phyloP scores from a whole-genome alignment of 2,888 invertebrate species.

The Drosophila borborema region DNA sequence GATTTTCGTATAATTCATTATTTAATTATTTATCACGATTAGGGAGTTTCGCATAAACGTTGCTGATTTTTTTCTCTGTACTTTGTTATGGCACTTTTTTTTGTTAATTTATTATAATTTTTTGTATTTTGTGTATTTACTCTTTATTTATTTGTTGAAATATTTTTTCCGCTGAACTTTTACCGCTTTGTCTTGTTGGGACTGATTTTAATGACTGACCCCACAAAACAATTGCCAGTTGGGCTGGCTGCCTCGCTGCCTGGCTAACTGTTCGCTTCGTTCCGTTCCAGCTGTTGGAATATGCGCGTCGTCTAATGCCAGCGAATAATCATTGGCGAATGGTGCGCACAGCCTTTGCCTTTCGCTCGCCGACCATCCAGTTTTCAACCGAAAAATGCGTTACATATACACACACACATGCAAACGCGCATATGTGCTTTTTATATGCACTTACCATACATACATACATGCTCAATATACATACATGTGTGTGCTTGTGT shows the following conservation, averaged over 20 bases:
- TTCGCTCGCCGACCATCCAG: conserved; percentile 47
- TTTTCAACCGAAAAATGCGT: conserved; percentile 63
- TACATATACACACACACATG: conserved; percentile 27
- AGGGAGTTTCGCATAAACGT: conserved; percentile 38
- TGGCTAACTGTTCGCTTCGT: conserved; percentile 6
- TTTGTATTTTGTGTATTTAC: background rate
- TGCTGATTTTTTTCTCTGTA: background rate
- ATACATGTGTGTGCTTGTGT: conserved; percentile 2
- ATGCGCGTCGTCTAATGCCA: conserved; percentile 75
- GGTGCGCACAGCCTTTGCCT: conserved; percentile 60
- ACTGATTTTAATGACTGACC: conserved; percentile 28
- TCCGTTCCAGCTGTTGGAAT: conserved; percentile 36
- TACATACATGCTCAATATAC: conserved; percentile 2
- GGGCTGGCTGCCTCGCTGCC: conserved; percentile 4
- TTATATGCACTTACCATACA: background rate
- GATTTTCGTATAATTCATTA: background rate
- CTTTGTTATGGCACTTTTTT: background rate
- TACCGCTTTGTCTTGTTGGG: conserved; percentile 32
- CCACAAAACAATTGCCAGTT: conserved; percentile 30
- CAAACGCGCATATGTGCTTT: background rate
- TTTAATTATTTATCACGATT: conserved; percentile 40
- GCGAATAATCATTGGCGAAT: conserved; percentile 78
- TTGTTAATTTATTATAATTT: background rate
- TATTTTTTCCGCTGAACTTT: conserved; percentile 13
- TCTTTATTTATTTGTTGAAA: background rate